Evolutionary conservation across 1,140 invertebrate genomes (phyloP).

Genomic region (Drosophila lowei): DNA sequence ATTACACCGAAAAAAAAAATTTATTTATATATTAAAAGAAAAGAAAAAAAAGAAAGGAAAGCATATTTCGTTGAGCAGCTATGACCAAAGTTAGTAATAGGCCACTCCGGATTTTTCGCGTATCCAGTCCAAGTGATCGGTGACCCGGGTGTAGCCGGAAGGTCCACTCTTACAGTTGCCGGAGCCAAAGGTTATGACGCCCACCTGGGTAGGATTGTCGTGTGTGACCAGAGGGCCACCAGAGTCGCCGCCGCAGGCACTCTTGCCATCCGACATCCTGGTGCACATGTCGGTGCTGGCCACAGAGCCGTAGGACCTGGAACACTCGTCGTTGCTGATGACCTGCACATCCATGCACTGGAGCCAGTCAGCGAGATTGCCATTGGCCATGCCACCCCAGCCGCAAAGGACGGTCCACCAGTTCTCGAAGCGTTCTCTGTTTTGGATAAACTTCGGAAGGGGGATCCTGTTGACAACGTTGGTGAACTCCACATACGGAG

Average conservation of each 20-base stretch:
- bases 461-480: conserved; percentile 34
- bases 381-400: conserved; percentile 50
- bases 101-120: conserved; percentile 44
- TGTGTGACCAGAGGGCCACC: conserved; percentile 44
- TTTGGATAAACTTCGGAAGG: conserved; percentile 33
- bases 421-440: conserved; percentile 36
- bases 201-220: conserved; percentile 35
- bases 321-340: conserved; percentile 29
- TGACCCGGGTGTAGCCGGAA: conserved; percentile 32
- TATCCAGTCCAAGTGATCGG: conserved; percentile 41
- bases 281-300: conserved; percentile 31
- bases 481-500: conserved; percentile 43
- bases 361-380: conserved; percentile 24
- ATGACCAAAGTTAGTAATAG: conserved; percentile 13
- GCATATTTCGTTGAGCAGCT: too few relatives aligned
- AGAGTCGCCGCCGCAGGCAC: conserved; percentile 29
- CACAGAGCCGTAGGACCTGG: conserved; percentile 4
- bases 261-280: conserved; percentile 15
- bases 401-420: conserved; percentile 46
- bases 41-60: too few relatives aligned
- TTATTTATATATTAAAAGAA: too few relatives aligned
- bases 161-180: conserved; percentile 10
- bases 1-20: too few relatives aligned
- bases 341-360: conserved; percentile 38
- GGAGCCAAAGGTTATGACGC: conserved; percentile 30